Evolutionary conservation across 2,797 vertebrate species (phyloP).

Genomic region (Anas bahamensis): DNA sequence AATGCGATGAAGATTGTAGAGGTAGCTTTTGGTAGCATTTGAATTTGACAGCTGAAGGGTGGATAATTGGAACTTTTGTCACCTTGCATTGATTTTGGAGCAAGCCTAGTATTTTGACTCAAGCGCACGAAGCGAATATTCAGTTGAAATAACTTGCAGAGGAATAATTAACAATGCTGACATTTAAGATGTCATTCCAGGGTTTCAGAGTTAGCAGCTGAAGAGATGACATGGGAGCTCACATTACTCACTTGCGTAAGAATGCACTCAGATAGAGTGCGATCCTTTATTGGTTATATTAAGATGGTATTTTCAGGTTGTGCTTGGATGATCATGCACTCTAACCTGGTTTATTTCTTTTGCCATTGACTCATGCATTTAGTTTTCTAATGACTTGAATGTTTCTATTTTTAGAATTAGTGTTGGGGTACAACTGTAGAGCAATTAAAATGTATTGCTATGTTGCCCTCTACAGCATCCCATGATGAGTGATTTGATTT

Average conservation of each 20-base stretch:
- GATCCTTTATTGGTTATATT: not conserved
- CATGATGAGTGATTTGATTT: not conserved
- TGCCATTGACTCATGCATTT: not conserved
- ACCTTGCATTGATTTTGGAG: not conserved
- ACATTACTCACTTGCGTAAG: not conserved
- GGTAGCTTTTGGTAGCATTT: not conserved
- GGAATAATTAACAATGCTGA: conserved; percentile 52
- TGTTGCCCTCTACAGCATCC: not conserved
- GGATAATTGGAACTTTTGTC: not conserved
- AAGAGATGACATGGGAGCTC: conserved; percentile 10
- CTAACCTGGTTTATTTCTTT: not conserved
- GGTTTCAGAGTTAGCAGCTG: not conserved
- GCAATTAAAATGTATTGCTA: not conserved
- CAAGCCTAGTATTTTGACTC: not conserved
- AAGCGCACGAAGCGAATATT: not conserved
- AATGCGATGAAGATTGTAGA: not conserved
- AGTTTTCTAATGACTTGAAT: not conserved
- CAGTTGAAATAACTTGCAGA: conserved; percentile 18
- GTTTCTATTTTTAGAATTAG: not conserved
- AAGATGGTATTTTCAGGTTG: conserved; percentile 9
- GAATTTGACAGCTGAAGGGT: not conserved
- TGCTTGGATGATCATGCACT: not conserved
- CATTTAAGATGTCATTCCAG: conserved; percentile 46
- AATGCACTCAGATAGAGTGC: not conserved
- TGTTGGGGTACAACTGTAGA: not conserved